Conservation (phyloP, 1,140 invertebrate genomes). For the Euglossa dilemma region DNA sequence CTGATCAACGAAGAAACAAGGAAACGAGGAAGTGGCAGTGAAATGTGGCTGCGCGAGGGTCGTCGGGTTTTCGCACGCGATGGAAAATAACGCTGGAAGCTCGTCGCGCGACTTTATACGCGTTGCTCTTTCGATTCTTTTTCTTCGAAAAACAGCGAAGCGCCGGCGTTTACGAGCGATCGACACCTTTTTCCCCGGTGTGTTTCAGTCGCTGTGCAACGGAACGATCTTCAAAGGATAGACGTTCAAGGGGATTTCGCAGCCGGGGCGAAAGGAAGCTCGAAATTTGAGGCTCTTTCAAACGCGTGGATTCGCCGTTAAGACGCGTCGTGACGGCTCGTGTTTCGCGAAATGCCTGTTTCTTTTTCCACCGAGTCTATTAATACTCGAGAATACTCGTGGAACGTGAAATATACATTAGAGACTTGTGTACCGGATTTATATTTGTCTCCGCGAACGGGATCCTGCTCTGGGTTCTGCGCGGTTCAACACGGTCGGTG, state of each 20-base stretch:
- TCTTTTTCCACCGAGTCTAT: not conserved
- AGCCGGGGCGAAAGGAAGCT: slow-evolving; percentile 13
- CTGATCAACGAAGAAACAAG: not conserved
- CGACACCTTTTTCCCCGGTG: not conserved
- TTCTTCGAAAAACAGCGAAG: slow-evolving; percentile 13
- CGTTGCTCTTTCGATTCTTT: not conserved
- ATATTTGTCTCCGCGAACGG: not conserved
- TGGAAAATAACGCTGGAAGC: not conserved
- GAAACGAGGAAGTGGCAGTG: not conserved
- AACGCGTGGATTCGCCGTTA: not conserved
- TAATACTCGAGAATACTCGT: not conserved
- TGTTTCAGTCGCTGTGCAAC: not conserved
- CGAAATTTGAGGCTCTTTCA: slow-evolving; percentile 20
- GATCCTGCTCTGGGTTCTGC: not conserved
- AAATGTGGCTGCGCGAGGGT: not conserved
- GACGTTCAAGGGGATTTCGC: slow-evolving; percentile 27
- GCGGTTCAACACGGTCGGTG: not conserved
- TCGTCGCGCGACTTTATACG: not conserved
- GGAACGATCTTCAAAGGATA: slow-evolving; percentile 26
- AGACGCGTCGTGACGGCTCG: not conserved
- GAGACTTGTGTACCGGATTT: not conserved
- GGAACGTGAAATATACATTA: not conserved
- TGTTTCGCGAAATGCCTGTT: not conserved
- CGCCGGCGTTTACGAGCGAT: slow-evolving; percentile 3
- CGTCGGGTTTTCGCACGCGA: not conserved